Evolutionary conservation across 2,888 invertebrate genomes (phyloP).

Genomic region (Muschampia plurimacula): DNA sequence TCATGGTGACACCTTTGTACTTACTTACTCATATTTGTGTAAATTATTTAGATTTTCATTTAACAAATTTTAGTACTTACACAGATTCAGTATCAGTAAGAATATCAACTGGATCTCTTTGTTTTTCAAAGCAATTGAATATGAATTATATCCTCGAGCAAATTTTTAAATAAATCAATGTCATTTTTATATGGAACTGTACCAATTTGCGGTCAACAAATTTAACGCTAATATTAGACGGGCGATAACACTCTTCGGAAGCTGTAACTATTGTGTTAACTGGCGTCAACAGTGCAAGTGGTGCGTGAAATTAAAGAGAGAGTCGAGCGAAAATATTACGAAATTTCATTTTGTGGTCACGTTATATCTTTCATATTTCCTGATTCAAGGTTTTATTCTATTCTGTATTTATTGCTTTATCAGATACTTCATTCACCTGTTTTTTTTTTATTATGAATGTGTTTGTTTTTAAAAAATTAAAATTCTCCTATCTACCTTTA

Average conservation of each 20-base stretch:
- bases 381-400: background rate
- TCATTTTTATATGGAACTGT: slow-evolving; percentile 13
- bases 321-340: slow-evolving; percentile 5
- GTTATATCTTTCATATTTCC: slow-evolving; percentile 13
- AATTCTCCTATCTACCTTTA: too few species aligned
- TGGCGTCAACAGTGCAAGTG: slow-evolving; percentile 18
- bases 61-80: background rate
- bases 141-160: background rate
- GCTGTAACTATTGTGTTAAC: slow-evolving; percentile 13
- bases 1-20: too few species aligned
- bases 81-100: background rate
- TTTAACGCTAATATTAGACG: slow-evolving; percentile 26
- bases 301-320: slow-evolving; percentile 31
- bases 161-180: background rate
- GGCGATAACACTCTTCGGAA: slow-evolving; percentile 20
- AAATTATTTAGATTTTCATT: too few species aligned
- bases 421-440: too few species aligned
- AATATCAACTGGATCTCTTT: background rate
- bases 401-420: background rate
- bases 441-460: too few species aligned
- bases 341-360: slow-evolving; percentile 6
- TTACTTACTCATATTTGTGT: too few species aligned
- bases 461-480: too few species aligned
- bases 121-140: background rate
- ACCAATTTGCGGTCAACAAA: slow-evolving; percentile 38